Evolutionary conservation across 2,113 vertebrate species (phyloP), one percentile per base, ranked within the genome.

Genomic region (Probosciger aterrimus): DNA sequence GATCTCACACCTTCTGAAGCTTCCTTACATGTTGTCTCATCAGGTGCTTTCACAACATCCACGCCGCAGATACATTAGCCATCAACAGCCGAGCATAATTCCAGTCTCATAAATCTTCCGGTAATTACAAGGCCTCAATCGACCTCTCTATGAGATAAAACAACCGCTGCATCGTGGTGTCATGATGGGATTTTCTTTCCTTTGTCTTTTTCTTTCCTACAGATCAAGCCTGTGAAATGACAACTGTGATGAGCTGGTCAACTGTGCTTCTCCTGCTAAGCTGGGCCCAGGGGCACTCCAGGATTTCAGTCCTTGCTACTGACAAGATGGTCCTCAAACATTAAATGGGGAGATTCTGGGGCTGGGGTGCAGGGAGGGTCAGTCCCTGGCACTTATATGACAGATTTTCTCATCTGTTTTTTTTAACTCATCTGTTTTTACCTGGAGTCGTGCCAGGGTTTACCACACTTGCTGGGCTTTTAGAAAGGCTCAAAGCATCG

Each of bases 1-100:
- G 82, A 64, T 91, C 91, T 69, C 62, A 39, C 76, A 86, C 82
- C 86, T 83, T 43, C 94, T 94, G 95, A 80, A 77, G 63, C 94
- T 75, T 18, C 91, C 76, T 88, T 76, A 68, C 75, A 11, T 5
- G 68, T 46, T 77, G 67, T 55, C 43, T 94, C 85, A 75, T 68
- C 55, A 92, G 93, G 84, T 87, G 89, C 89, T 92, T 71, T 53
- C 95, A 86, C 81, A 86, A 33, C 71, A 79, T 92, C 86, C 88
- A 55, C 7, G 1, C 71, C 2, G 0, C 11, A 3, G 85, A 41
- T 37, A 60, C 86, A 25, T 53, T 82, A 95, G 68, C 81, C 93
- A 89, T 83, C 73, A 39, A 37, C 84, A 92, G 84, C 86, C 11
- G 0, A 96, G 91, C 67, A 39, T 18, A 76, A 85, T 90, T 68